A percentile compares a stretch with the other conserved stretches of the same genome.
These are phyloP conservation scores for Oncorhynchus nerka DNA, from an alignment of 2,113 vertebrate species.

Conservation along the genomic window DNA sequence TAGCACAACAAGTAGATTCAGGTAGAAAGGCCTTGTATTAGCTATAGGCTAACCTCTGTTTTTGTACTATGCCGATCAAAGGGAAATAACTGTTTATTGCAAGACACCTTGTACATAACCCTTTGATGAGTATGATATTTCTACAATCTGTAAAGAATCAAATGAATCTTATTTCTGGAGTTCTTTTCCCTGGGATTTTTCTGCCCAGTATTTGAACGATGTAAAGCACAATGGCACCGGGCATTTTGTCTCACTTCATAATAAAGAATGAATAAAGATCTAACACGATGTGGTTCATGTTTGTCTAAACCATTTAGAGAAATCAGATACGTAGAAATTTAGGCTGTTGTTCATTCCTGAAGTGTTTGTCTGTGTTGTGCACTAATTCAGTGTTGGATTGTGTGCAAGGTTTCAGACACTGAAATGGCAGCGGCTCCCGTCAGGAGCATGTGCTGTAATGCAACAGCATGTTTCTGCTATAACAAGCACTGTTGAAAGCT, in stretches of 20 bases:
- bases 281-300: constrained; percentile 30
- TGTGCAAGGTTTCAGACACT: too few species aligned
- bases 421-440: too few species aligned
- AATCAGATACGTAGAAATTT: too few species aligned
- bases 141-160: constrained; percentile 75
- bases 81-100: too few species aligned
- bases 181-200: constrained; percentile 62
- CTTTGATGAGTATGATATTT: constrained; percentile 74
- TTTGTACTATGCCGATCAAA: constrained; percentile 66
- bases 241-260: constrained; percentile 81
- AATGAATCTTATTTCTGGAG: constrained; percentile 67
- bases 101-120: constrained; percentile 78
- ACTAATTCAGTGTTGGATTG: too few species aligned
- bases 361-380: too few species aligned
- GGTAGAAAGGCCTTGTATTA: constrained; percentile 81
- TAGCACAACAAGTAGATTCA: constrained; percentile 82
- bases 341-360: too few species aligned
- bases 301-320: not conserved
- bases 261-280: constrained; percentile 72
- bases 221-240: constrained; percentile 84
- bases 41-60: constrained; percentile 67
- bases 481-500: too few species aligned
- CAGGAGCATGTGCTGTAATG: too few species aligned
- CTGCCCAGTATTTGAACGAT: constrained; percentile 73
- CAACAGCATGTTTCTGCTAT: too few species aligned